Evolutionary conservation across 2,888 invertebrate species (phyloP), one percentile per base, ranked within the genome.

Genomic region (Bugulina stolonifera): DNA sequence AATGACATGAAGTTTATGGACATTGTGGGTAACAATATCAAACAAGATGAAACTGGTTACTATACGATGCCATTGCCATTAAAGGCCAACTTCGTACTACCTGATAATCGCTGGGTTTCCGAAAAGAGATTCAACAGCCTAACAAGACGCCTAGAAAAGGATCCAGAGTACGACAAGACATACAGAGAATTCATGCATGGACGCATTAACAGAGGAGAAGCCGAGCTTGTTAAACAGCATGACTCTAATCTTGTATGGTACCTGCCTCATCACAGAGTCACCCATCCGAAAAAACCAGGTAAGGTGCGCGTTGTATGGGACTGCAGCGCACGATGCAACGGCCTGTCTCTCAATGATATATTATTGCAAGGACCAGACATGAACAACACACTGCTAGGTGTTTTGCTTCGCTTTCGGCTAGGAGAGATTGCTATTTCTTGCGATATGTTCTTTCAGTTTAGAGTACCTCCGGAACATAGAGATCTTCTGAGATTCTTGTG

Each of bases 281-380:
- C 22, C 27, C 73, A 73, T 35, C 73, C 73, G 2, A 23, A 54
- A n/a, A 71, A 73, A 64, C 35, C 43, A 34, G n/a, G n/a, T n/a
- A 74, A 69, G 27, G n/a, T 73, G 18, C 29, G 73, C 25, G 69
- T 73, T 1, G 73, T 74, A 1, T 73, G 71, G 29, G 72, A 74
- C 64, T 72, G 70, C 25, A 32, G 54, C 18, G 71, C 73, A 1
- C 35, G 27, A 35, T 69, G n/a, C 29, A 22, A 58, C 0, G 54
- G 35, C 22, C 35, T 69, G 25, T 52, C 72, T 18, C 69, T 74
- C 1, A 74, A 73, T 64, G 71, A 72, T 27, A 29, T 27, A n/a
- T 1, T 74, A 23, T 35, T 74, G 18, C 58, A 35, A 25, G 74
- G 73, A 25, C 73, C 74, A 3, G 72, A 73, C 35, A 27, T 69